phyloP scores from a whole-genome alignment of 2,113 vertebrate genomes.

The Octodon degus region DNA sequence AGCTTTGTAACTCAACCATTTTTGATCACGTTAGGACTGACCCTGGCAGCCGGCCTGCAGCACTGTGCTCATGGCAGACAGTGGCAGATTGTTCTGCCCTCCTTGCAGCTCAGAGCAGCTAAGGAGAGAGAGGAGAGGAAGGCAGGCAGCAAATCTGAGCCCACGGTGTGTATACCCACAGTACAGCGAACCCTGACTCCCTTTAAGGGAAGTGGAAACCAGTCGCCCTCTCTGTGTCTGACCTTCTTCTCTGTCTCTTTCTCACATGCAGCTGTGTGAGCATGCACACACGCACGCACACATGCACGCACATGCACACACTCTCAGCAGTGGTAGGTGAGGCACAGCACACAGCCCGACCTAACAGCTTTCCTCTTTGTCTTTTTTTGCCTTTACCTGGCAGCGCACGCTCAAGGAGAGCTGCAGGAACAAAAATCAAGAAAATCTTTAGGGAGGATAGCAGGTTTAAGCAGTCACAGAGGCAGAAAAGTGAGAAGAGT shows the following conservation, averaged over 20 bases:
- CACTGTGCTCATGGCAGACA: constrained; percentile 61
- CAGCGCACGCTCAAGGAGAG: not conserved
- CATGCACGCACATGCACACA: not conserved
- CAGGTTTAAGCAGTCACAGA: not conserved
- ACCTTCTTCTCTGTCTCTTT: not conserved
- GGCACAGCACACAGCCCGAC: not conserved
- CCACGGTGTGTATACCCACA: not conserved
- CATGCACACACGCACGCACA: not conserved
- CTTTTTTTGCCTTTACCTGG: not conserved
- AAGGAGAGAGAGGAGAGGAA: not conserved
- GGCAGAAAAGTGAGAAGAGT: not conserved
- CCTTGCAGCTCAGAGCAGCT: constrained; percentile 28
- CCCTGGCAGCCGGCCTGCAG: constrained; percentile 66
- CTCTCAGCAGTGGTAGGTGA: not conserved
- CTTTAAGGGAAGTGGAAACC: constrained; percentile 34
- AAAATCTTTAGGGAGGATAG: not conserved
- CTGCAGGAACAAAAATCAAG: not conserved
- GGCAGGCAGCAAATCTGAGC: constrained; percentile 26
- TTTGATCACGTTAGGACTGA: constrained; percentile 73
- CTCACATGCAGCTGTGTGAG: too few relatives aligned
- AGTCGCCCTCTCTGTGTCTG: not conserved
- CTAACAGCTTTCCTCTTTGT: not conserved
- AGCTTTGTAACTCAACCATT: constrained; percentile 73
- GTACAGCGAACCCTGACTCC: not conserved
- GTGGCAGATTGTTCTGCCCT: constrained; percentile 66